Conservation (phyloP, 1,140 invertebrate genomes). For the Bombus impatiens region DNA sequence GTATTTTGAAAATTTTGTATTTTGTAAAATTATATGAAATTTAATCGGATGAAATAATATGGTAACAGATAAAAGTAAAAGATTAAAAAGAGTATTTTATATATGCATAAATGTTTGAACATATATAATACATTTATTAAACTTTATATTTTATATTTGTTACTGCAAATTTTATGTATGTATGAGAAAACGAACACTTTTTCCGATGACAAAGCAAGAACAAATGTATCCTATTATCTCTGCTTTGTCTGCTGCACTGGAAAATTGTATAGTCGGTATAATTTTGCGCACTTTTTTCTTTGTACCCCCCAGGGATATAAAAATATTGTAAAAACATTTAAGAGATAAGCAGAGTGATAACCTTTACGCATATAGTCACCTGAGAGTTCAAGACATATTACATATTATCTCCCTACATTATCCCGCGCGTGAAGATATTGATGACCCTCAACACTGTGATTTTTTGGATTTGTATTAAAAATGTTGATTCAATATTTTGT, state of each 20-base stretch:
- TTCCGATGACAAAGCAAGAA: not conserved
- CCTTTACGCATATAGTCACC: conserved; percentile 57
- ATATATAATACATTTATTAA: not conserved
- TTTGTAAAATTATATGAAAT: not conserved
- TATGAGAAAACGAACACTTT: not conserved
- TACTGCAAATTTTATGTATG: not conserved
- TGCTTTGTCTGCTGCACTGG: not conserved
- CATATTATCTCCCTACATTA: conserved; percentile 30
- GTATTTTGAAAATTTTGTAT: not conserved
- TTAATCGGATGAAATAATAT: not conserved
- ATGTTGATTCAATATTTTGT: not conserved
- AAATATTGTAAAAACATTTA: conserved; percentile 36
- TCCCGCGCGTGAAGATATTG: conserved; percentile 22
- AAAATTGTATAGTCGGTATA: not conserved
- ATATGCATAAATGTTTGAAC: not conserved
- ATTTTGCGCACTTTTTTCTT: not conserved
- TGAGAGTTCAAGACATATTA: conserved; percentile 39
- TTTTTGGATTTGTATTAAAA: not conserved
- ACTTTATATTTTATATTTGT: not conserved
- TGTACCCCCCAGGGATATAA: conserved; percentile 44
- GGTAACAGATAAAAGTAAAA: not conserved
- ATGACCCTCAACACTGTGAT: conserved; percentile 25
- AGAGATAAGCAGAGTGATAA: conserved; percentile 52
- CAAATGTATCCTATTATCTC: not conserved
- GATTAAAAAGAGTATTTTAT: not conserved